phyloP scores from a whole-genome alignment of 37 sponge, comb jelly and placozoan genomes.

The Geodia barretti region DNA sequence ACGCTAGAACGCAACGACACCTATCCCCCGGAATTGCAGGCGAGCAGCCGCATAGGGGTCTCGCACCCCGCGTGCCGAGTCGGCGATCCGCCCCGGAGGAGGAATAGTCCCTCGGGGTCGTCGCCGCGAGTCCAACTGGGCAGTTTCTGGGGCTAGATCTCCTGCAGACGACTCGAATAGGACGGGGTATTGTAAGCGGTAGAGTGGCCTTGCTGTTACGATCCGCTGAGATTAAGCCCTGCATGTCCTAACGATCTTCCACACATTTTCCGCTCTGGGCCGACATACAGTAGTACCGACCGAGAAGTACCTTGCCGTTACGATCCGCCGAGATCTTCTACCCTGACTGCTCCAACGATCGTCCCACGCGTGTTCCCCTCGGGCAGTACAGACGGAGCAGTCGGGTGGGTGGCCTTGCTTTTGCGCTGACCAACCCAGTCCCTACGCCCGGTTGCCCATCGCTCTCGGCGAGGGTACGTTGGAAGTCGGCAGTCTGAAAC shows the following conservation, averaged over 20 bases:
- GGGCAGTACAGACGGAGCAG: too few relatives aligned
- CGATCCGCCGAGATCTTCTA: too few relatives aligned
- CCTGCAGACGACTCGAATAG: slow-evolving; percentile 79
- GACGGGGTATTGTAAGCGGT: slow-evolving; percentile 87
- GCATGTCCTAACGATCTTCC: slow-evolving; percentile 18
- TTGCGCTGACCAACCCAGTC: too few relatives aligned
- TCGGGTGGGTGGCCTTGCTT: too few relatives aligned
- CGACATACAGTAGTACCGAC: too few relatives aligned
- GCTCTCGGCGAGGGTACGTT: too few relatives aligned
- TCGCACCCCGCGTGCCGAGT: background rate
- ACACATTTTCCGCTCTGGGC: too few relatives aligned
- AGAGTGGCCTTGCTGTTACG: slow-evolving; percentile 86
- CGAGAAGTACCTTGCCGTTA: too few relatives aligned
- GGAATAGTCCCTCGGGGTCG: background rate
- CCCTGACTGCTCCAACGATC: too few relatives aligned
- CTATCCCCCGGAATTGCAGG: slow-evolving; percentile 58
- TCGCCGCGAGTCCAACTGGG: slow-evolving; percentile 6
- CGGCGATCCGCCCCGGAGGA: slow-evolving; percentile 7
- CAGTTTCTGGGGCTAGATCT: slow-evolving; percentile 74
- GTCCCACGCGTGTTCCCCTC: too few relatives aligned
- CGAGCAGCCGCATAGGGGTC: slow-evolving; percentile 30
- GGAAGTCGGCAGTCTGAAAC: too few relatives aligned
- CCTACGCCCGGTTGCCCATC: too few relatives aligned
- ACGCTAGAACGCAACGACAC: slow-evolving; percentile 81
- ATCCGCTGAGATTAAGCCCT: slow-evolving; percentile 72